A percentile compares a stretch with the other conserved stretches of the same genome.
Conservation (phyloP, 2,888 invertebrate genomes). For the Agriopis leucophaearia region DNA sequence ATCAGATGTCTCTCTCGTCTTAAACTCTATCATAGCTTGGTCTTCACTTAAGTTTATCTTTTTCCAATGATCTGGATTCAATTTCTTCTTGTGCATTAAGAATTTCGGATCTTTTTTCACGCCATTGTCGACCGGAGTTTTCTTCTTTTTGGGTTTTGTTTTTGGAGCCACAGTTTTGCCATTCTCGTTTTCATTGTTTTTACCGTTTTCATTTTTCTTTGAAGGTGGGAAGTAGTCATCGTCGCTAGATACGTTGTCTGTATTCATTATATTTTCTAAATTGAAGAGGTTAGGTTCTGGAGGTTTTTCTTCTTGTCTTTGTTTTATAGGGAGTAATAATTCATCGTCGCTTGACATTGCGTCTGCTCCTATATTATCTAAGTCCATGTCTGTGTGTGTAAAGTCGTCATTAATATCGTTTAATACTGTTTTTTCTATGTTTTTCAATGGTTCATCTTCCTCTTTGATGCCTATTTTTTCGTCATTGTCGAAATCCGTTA, state of each 20-base stretch:
- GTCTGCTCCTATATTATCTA: slow-evolving; percentile 24
- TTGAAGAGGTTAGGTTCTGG: slow-evolving; percentile 23
- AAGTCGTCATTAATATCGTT: slow-evolving; percentile 27
- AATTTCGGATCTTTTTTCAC: slow-evolving; percentile 35
- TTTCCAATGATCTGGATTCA: slow-evolving; percentile 68
- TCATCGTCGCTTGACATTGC: slow-evolving; percentile 30
- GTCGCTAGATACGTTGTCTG: slow-evolving; percentile 32
- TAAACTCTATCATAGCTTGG: slow-evolving; percentile 68
- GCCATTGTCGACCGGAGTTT: slow-evolving; percentile 18
- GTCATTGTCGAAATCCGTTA: slow-evolving; percentile 21
- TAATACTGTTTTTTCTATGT: slow-evolving; percentile 13
- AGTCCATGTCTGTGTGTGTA: slow-evolving; percentile 23
- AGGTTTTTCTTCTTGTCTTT: slow-evolving; percentile 21
- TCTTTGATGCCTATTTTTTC: slow-evolving; percentile 29
- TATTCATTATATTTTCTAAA: slow-evolving; percentile 34
- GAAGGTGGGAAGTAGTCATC: slow-evolving; percentile 33
- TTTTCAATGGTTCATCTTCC: slow-evolving; percentile 10
- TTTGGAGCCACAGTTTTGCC: slow-evolving; percentile 22
- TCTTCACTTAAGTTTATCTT: slow-evolving; percentile 67
- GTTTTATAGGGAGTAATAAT: slow-evolving; percentile 16
- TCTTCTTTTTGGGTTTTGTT: slow-evolving; percentile 30
- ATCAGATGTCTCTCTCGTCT: slow-evolving; percentile 57
- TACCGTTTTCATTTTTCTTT: slow-evolving; percentile 23
- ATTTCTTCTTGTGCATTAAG: slow-evolving; percentile 49
- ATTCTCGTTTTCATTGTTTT: slow-evolving; percentile 31